phyloP scores from a whole-genome alignment of 2,797 vertebrate species.

The Esox lucius region DNA sequence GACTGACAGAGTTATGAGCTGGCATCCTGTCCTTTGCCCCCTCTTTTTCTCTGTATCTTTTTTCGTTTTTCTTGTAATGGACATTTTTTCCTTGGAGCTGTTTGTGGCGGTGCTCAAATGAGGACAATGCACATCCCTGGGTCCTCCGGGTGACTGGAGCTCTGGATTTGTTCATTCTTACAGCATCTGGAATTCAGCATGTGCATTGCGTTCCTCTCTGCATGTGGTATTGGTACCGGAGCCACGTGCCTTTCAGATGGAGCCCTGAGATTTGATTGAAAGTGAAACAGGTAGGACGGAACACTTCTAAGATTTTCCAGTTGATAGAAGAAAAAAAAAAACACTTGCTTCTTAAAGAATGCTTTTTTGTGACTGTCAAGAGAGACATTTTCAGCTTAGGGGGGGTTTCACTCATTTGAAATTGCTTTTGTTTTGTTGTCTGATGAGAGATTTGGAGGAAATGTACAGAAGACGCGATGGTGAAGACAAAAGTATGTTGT shows the following conservation, averaged over 20 bases:
- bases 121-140: constrained; percentile 14
- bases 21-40: neutral
- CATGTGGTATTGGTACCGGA: neutral
- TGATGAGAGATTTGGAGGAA: neutral
- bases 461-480: neutral
- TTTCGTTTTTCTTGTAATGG: constrained; percentile 5
- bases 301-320: neutral
- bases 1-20: constrained; percentile 1
- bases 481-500: neutral
- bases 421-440: neutral
- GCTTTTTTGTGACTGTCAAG: neutral
- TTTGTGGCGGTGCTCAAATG: constrained; percentile 26
- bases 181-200: constrained; percentile 12
- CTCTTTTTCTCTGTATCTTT: neutral
- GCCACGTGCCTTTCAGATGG: neutral
- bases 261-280: constrained; percentile 5
- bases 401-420: neutral
- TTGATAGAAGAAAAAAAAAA: neutral
- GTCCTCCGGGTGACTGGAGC: constrained; percentile 21
- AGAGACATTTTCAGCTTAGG: neutral
- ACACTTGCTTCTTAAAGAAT: neutral
- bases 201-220: constrained; percentile 6
- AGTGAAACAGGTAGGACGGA: constrained; percentile 4
- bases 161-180: constrained; percentile 6
- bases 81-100: constrained; percentile 29